Evolutionary conservation across 1,140 invertebrate genomes (phyloP), one percentile per base, ranked within the genome.

Genomic region (Drosophila pectinifera): DNA sequence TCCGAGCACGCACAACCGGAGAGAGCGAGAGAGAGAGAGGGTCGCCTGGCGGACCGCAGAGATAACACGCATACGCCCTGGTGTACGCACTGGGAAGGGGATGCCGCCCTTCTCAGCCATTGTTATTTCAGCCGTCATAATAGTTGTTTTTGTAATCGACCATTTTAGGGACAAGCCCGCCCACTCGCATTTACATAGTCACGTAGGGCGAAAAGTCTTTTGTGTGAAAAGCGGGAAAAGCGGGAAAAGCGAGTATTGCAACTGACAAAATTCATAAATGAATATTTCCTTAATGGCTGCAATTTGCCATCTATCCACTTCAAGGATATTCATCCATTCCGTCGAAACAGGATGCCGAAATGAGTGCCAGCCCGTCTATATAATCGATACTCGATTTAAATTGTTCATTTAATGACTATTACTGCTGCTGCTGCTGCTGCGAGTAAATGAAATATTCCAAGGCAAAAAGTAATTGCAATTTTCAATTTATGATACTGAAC

Each of bases 21-120:
- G 16, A 22, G 16, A 14, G 41, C 18, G 39, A 24, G 6, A 2
- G 10, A 28, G 34, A 5, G 14, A 39, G 24, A n/a, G 42, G 11
- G 13, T 10, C 22, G 42, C 48, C 62, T 62, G 73, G 16, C 56
- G 49, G 68, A 73, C 67, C 73, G 45, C 74, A 79, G 55, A 83
- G 65, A 83, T 79, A 83, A 56, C 59, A 89, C 84, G 84, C 79
- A 88, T 86, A 89, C 72, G 84, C 75, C 72, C 10, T 70, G 80
- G 67, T 80, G 67, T 67, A 73, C 65, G 70, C 48, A 55, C 20
- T 5, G n/a, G 13, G 0, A 18, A 26, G 34, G 28, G 46, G 3
- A 10, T 5, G 13, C n/a, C 1, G 7, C 14, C 14, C 18, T n/a
- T n/a, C 13, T 2, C 14, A 20, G 0, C 31, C 41, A 70, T 70